Base-by-base conservation (phyloP, 1,140 invertebrate species). In the Rhyzopertha dominica region DNA sequence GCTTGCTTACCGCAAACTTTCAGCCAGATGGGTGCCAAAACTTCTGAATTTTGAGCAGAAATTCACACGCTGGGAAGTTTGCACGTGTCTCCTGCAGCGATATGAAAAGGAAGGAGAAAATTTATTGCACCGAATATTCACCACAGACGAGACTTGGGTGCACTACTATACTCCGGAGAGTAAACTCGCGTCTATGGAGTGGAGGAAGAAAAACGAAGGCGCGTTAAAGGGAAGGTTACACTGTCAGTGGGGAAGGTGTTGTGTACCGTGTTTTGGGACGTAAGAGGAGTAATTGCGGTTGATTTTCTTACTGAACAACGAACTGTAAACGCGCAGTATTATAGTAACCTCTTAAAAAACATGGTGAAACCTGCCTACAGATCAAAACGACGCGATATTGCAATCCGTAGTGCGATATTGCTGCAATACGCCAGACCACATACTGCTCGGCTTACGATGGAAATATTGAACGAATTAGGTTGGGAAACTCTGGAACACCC, bases 261-360 rank as follows among this genome's bases (percentile, higher is more conserved):
- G 30, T 13, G 30, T 32, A 32, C 30, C 10, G 30, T 32, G 30
- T 32, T 32, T 9, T 32, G 30, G 12, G 30, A 32, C 30, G 2
- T 2, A 18, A 2, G 30, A 9, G 30, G 30, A 2, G 10, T 32
- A 9, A 2, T 32, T 5, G 2, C 2, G 2, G 30, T 32, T 9
- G 30, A 32, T 32, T 7, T 32, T 9, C 30, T 32, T 2, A 2
- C 2, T 9, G 10, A 2, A 2, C 30, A 32, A 32, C 4, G 30
- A 4, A 4, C 30, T 9, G 2, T 32, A 2, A 13, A 32, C 10
- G 30, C 14, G 3, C 2, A 2, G 10, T 32, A 32, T 9, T 32
- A 32, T n/a, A n/a, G n/a, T 37, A 37, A 18, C 22, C 17, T 37
- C 24, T 22, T 37, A 22, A 38, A 23, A 38, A 23, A 8, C 16